Conservation (phyloP, 37 sponge, comb jelly and placozoan species). For the Amphimedon queenslandica region DNA sequence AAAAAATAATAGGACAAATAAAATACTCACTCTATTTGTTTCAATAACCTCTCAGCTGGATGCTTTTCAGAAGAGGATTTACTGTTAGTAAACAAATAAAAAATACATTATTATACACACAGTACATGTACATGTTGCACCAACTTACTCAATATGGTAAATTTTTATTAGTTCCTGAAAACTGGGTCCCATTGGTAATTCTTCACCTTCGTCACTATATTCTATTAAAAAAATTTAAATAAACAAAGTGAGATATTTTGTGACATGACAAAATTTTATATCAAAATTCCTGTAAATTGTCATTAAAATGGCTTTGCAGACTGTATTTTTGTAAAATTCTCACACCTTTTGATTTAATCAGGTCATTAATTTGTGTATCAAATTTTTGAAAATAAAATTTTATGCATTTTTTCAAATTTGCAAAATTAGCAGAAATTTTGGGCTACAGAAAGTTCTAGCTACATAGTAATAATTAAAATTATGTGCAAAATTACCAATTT, state of each 20-base stretch:
- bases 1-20: no score
- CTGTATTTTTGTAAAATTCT: no score
- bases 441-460: no score
- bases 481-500: neutral
- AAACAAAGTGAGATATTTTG: no score
- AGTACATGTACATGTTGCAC: no score
- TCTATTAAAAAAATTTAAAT: neutral
- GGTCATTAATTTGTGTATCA: no score
- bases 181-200: slow-evolving; percentile 49
- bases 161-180: slow-evolving; percentile 45
- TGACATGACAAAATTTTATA: no score
- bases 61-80: neutral
- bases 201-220: slow-evolving; percentile 2
- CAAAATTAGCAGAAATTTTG: no score
- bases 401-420: neutral
- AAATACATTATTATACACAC: no score
- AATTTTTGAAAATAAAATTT: neutral
- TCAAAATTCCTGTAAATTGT: no score
- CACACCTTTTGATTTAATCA: neutral
- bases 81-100: no score
- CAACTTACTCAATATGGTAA: neutral
- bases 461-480: neutral
- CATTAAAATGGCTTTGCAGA: no score
- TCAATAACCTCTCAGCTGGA: neutral
- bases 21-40: neutral